These are phyloP conservation scores for Trachelus troglodyta DNA, from an alignment of 2,888 invertebrate genomes.

Conservation along the genomic window DNA sequence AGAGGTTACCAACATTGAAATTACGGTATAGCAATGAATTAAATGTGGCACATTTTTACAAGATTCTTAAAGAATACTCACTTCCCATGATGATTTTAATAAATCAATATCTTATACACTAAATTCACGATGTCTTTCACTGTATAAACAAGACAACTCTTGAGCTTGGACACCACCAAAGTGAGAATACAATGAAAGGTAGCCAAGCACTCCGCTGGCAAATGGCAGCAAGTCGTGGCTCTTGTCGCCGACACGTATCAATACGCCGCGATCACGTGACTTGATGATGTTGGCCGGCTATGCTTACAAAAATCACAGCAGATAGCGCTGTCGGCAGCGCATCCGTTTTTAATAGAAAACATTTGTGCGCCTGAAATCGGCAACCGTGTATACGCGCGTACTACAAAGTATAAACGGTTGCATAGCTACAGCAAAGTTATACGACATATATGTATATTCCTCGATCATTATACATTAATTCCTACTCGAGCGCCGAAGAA, in stretches of 20 bases:
- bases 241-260: slow-evolving; percentile 62
- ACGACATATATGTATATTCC: too few species aligned
- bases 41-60: slow-evolving; percentile 28
- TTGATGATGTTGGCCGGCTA: slow-evolving; percentile 62
- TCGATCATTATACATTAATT: background rate
- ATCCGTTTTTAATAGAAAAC: background rate
- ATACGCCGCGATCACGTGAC: slow-evolving; percentile 64
- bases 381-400: background rate
- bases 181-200: slow-evolving; percentile 28
- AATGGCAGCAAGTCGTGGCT: slow-evolving; percentile 59
- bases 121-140: background rate
- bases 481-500: background rate
- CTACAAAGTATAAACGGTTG: background rate
- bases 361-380: background rate
- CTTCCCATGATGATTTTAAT: slow-evolving; percentile 72
- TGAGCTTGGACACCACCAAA: slow-evolving; percentile 20
- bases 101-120: background rate
- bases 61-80: slow-evolving; percentile 69
- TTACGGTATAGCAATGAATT: slow-evolving; percentile 14
- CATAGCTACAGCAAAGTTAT: background rate
- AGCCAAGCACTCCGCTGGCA: slow-evolving; percentile 47
- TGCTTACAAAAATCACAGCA: background rate
- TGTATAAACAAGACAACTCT: slow-evolving; percentile 27
- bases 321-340: background rate
- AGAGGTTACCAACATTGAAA: slow-evolving; percentile 29